Percentiles rank a stretch among this genome's conserved stretches.
phyloP scores from a whole-genome alignment of 2,113 vertebrate species.

The Scytalopus superciliaris region DNA sequence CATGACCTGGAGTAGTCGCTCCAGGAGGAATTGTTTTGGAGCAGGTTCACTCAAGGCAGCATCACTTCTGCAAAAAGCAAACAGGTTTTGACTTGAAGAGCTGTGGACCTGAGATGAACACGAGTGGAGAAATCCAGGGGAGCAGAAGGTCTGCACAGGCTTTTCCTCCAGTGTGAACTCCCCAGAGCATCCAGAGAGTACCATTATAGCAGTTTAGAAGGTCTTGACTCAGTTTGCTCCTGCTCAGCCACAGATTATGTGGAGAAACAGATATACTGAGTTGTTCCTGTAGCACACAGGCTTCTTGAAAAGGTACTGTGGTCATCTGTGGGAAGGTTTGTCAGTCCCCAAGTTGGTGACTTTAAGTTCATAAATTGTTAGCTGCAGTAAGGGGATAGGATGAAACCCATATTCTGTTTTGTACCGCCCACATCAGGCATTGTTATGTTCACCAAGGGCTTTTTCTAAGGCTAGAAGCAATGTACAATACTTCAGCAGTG shows the following conservation, averaged over 20 bases:
- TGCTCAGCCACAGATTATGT: background rate
- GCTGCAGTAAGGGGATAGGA: background rate
- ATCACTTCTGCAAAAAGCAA: background rate
- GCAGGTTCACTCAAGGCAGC: background rate
- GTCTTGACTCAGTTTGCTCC: background rate
- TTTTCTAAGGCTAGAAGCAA: background rate
- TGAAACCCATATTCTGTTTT: background rate
- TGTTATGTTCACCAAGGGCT: background rate
- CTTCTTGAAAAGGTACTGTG: background rate
- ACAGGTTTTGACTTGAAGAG: background rate
- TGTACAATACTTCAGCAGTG: fast-evolving
- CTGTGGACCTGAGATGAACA: background rate
- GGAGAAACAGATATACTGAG: background rate
- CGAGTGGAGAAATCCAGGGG: background rate
- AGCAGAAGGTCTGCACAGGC: background rate
- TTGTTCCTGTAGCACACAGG: background rate
- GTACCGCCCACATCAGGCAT: background rate
- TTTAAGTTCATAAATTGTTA: background rate
- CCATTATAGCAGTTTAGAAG: background rate
- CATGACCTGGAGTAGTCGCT: background rate
- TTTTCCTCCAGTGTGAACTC: background rate
- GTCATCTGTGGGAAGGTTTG: background rate
- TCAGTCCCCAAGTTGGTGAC: background rate
- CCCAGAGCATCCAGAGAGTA: background rate
- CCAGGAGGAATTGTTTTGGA: background rate